phyloP scores from a whole-genome alignment of 2,888 invertebrate species.

The Hartigia nigra region DNA sequence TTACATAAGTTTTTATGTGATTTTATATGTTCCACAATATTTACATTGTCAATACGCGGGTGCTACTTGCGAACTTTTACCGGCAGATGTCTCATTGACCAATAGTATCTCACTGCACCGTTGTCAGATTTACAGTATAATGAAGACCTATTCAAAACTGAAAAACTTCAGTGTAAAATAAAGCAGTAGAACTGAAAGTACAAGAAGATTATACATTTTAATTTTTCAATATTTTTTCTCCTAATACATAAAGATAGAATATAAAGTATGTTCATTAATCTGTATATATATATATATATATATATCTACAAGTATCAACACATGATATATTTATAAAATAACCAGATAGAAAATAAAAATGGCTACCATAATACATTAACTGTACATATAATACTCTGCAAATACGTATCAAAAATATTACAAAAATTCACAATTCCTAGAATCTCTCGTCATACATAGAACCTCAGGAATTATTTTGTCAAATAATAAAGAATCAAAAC shows the following conservation, averaged over 20 bases:
- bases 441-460: neutral
- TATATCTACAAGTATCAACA: neutral
- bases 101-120: conserved; percentile 24
- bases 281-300: neutral
- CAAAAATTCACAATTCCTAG: too few relatives aligned
- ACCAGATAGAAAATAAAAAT: neutral
- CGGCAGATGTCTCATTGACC: conserved; percentile 30
- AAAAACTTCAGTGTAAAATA: neutral
- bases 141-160: neutral
- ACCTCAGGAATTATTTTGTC: neutral
- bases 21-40: conserved; percentile 43
- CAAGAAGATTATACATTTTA: neutral
- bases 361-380: neutral
- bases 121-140: conserved; percentile 26
- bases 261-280: neutral
- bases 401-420: neutral
- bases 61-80: conserved; percentile 24
- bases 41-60: conserved; percentile 37
- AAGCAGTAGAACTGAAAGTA: neutral
- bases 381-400: neutral
- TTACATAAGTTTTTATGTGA: conserved; percentile 25
- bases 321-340: neutral
- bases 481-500: neutral
- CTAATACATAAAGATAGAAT: neutral
- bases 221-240: neutral